Conservation (phyloP, 1,140 invertebrate species). For the Platorchestia sp. region DNA sequence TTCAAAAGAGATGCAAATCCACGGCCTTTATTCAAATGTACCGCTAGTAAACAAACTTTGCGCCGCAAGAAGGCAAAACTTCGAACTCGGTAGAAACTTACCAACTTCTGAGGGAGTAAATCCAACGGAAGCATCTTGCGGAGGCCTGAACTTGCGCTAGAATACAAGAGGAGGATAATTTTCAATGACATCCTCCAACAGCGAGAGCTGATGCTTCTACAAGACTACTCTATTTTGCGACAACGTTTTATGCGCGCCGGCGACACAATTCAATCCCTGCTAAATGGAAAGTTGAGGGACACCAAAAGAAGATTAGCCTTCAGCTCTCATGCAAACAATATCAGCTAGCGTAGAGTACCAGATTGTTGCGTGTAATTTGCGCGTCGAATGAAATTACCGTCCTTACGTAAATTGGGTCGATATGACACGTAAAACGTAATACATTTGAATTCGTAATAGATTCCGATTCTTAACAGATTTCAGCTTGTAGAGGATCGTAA, state of each 20-base stretch:
- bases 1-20: slow-evolving; percentile 45
- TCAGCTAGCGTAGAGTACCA: neutral
- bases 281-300: neutral
- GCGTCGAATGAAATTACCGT: neutral
- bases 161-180: slow-evolving; percentile 43
- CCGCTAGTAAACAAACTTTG: slow-evolving; percentile 44
- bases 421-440: neutral
- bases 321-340: neutral
- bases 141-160: slow-evolving; percentile 31
- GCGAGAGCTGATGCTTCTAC: neutral
- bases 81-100: slow-evolving; percentile 21
- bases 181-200: slow-evolving; percentile 34
- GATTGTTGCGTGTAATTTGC: neutral
- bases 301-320: neutral
- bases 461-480: too few relatives aligned
- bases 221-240: neutral
- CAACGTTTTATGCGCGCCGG: neutral
- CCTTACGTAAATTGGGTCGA: neutral
- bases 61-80: slow-evolving; percentile 48
- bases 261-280: neutral
- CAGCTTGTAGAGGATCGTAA: too few relatives aligned
- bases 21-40: slow-evolving; percentile 49
- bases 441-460: neutral
- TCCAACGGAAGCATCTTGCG: slow-evolving; percentile 43
- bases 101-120: slow-evolving; percentile 8